Conservation (phyloP, 2,797 vertebrate species). For the Spatula versicolor region DNA sequence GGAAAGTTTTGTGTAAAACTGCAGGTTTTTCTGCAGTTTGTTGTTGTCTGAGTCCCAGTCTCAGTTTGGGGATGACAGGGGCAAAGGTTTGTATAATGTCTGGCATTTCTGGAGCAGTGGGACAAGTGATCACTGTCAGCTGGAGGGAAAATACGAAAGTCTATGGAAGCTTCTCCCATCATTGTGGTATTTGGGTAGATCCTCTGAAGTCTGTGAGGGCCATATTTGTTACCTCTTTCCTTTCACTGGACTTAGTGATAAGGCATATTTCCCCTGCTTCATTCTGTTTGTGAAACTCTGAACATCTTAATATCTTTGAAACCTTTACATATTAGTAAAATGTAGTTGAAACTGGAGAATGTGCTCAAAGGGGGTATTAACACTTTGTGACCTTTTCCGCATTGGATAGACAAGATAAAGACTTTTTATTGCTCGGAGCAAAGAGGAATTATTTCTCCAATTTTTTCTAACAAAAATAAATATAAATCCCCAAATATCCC, state of each 20-base stretch:
- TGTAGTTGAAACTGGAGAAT: neutral
- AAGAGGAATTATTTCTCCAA: neutral
- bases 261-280: neutral
- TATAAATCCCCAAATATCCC: neutral
- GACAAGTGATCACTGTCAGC: neutral
- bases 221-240: neutral
- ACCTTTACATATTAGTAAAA: neutral
- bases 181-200: fast-evolving
- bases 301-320: neutral
- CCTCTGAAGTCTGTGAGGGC: neutral
- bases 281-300: neutral
- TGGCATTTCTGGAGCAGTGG: neutral
- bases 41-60: neutral
- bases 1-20: neutral
- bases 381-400: neutral
- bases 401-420: neutral
- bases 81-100: neutral
- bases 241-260: neutral
- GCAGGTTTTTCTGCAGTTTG: neutral
- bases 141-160: neutral
- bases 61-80: fast-evolving
- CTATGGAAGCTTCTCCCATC: neutral
- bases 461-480: neutral
- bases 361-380: neutral
- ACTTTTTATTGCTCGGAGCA: neutral